These are phyloP conservation scores for Podocnemis expansa DNA, from an alignment of 2,113 vertebrate species.

Conservation along the genomic window DNA sequence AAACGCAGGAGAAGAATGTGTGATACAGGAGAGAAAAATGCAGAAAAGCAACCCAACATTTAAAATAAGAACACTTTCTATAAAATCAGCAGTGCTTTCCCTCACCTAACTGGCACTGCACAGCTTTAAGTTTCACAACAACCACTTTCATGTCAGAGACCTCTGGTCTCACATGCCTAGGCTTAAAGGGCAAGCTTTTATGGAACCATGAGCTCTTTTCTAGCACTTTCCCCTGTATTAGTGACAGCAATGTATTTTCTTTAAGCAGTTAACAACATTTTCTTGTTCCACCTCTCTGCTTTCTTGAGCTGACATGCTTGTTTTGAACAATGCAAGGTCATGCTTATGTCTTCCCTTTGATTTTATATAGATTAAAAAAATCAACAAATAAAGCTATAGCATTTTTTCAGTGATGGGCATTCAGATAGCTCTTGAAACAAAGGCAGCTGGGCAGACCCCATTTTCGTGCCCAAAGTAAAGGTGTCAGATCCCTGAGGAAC, in stretches of 20 bases:
- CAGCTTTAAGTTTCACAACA: background rate
- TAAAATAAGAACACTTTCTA: background rate
- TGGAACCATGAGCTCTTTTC: background rate
- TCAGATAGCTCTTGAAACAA: background rate
- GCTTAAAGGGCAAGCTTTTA: background rate
- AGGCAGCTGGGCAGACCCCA: background rate
- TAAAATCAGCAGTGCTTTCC: rapidly evolving
- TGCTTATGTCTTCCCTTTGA: background rate
- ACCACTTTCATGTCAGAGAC: background rate
- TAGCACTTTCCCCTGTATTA: background rate
- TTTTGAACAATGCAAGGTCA: background rate
- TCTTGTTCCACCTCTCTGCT: background rate
- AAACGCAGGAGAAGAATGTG: background rate
- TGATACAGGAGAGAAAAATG: background rate
- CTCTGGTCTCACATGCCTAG: rapidly evolving
- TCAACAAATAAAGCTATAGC: background rate
- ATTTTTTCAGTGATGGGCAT: background rate
- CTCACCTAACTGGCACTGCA: background rate
- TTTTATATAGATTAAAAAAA: background rate
- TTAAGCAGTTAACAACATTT: background rate
- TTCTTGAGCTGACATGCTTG: background rate
- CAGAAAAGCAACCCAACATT: background rate
- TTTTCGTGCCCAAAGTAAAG: background rate
- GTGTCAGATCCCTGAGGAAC: background rate
- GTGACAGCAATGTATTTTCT: background rate